A percentile compares a stretch with the other conserved stretches of the same genome.
phyloP scores from a whole-genome alignment of 2,113 vertebrate genomes.

The Machaerirhynchus nigripectus region DNA sequence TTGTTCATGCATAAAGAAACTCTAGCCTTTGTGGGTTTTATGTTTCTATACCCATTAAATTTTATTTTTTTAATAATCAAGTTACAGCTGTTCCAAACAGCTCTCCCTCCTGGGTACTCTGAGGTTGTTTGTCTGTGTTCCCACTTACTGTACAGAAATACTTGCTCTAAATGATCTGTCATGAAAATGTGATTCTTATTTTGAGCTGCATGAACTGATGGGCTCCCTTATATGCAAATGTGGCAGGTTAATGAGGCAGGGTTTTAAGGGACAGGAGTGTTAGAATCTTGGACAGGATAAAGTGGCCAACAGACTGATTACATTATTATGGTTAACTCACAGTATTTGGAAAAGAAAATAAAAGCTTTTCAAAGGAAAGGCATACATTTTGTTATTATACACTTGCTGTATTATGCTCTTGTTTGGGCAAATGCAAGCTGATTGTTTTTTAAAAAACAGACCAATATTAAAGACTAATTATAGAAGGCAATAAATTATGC shows the following conservation, averaged over 20 bases:
- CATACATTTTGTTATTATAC: not conserved
- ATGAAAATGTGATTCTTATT: not conserved
- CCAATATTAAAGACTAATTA: not conserved
- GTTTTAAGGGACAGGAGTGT: not conserved
- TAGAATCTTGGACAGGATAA: not conserved
- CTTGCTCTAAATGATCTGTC: not conserved
- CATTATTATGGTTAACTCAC: not conserved
- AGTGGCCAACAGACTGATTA: not conserved
- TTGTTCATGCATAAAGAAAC: constrained; percentile 16
- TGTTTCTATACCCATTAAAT: not conserved
- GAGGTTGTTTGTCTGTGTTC: not conserved
- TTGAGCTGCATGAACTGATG: not conserved
- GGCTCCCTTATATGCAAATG: not conserved
- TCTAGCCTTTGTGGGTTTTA: not conserved
- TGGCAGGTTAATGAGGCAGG: not conserved
- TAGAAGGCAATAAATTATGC: not conserved
- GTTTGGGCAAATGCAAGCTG: not conserved
- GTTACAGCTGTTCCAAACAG: constrained; percentile 33
- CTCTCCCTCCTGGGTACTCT: not conserved
- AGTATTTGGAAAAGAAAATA: not conserved
- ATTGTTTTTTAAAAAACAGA: not conserved
- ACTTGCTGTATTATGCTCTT: not conserved
- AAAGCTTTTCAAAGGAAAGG: not conserved
- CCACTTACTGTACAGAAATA: not conserved
- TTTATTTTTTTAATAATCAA: constrained; percentile 58